Evolutionary conservation across 2,113 vertebrate species (phyloP).

Genomic region (Paralichthys olivaceus): DNA sequence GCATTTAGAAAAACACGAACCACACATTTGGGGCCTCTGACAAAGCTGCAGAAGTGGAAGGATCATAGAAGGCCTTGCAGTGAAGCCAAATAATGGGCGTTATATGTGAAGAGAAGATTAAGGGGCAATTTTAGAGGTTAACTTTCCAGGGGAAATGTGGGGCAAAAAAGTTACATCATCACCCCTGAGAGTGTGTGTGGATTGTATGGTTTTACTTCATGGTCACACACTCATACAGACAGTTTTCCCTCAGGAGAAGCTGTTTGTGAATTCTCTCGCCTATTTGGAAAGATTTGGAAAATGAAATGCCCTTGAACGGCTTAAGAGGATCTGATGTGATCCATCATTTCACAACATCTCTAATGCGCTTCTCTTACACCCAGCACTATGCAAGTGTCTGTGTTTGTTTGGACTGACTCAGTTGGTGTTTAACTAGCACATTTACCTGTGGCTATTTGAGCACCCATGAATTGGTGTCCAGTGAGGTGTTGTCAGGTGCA

Average conservation of each 20-base stretch:
- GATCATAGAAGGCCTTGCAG: slow-evolving; percentile 11
- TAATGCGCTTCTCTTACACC: background rate
- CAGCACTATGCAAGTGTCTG: background rate
- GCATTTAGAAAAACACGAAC: slow-evolving; percentile 42
- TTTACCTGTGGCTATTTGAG: too few species aligned
- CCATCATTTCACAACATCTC: background rate
- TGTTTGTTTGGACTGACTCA: background rate
- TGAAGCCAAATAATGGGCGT: slow-evolving; percentile 14
- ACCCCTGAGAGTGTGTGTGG: slow-evolving; percentile 8
- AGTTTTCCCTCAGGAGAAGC: slow-evolving; percentile 5
- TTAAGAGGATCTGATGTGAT: background rate
- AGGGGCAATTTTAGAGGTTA: background rate
- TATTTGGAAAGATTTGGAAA: background rate
- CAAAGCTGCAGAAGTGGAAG: slow-evolving; percentile 23
- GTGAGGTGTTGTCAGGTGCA: too few species aligned
- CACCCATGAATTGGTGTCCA: too few species aligned
- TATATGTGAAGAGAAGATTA: slow-evolving; percentile 4
- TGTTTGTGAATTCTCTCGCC: background rate
- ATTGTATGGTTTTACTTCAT: background rate
- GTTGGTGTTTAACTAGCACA: background rate
- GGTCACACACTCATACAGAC: background rate
- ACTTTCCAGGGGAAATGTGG: slow-evolving; percentile 16
- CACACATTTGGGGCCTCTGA: slow-evolving; percentile 1
- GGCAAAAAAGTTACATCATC: slow-evolving; percentile 4
- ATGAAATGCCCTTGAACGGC: background rate